These are phyloP conservation scores for Nycticryphes semicollaris DNA, from an alignment of 2,113 vertebrate species.

Conservation along the genomic window DNA sequence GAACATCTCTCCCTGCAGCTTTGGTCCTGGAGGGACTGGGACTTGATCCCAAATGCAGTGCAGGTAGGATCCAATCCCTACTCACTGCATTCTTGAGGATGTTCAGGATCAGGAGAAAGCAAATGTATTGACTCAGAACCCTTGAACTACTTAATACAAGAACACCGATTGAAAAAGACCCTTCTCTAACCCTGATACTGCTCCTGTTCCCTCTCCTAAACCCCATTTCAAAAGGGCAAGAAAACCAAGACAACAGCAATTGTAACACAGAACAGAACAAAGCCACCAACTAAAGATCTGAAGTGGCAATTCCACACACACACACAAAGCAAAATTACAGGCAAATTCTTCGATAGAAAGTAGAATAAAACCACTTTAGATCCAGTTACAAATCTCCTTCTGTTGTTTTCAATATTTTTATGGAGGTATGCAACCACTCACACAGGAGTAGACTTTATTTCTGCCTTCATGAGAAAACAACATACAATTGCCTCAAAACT, in stretches of 20 bases:
- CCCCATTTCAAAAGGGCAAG: not conserved
- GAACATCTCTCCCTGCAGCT: not conserved
- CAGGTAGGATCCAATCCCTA: fast-evolving
- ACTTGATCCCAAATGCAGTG: not conserved
- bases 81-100: not conserved
- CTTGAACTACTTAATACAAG: not conserved
- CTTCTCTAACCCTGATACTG: not conserved
- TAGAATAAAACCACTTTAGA: not conserved
- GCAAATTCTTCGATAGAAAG: not conserved
- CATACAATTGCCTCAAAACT: not conserved
- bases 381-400: not conserved
- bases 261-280: not conserved
- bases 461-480: not conserved
- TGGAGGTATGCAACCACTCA: not conserved
- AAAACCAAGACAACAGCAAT: not conserved
- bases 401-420: not conserved
- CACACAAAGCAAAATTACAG: not conserved
- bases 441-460: not conserved
- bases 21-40: not conserved
- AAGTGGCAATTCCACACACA: not conserved
- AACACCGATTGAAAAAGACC: not conserved
- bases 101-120: not conserved
- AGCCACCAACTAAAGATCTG: not conserved
- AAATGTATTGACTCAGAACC: not conserved
- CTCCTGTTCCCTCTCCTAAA: not conserved